Conservation (phyloP, 2,888 invertebrate species). For the Eutolmus rufibarbis region DNA sequence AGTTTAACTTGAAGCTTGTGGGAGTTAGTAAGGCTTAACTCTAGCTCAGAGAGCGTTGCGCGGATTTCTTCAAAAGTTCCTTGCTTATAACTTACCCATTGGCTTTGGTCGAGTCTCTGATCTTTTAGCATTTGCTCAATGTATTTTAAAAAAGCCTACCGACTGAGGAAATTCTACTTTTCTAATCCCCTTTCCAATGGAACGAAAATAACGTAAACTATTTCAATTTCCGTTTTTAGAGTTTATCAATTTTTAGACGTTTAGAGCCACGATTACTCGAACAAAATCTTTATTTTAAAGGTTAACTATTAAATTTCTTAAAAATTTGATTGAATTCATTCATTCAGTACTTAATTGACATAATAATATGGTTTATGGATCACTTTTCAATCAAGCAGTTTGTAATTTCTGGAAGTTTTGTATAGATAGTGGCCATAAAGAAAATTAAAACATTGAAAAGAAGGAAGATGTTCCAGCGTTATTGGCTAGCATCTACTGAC, state of each 20-base stretch:
- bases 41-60: slow-evolving; percentile 39
- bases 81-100: neutral
- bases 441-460: no score
- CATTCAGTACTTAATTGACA: no score
- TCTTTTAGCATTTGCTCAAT: neutral
- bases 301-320: neutral
- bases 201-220: neutral
- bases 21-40: neutral
- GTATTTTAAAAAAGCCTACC: neutral
- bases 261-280: neutral
- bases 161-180: neutral
- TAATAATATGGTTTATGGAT: no score
- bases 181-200: neutral
- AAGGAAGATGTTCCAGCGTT: no score
- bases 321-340: no score
- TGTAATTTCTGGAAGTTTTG: no score
- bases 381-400: no score
- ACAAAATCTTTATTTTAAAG: neutral
- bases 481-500: no score
- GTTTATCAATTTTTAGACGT: neutral
- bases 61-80: slow-evolving; percentile 25
- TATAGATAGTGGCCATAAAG: no score
- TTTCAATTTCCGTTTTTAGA: neutral
- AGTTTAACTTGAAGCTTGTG: slow-evolving; percentile 12
- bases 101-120: neutral